Base-by-base conservation (phyloP, 2,113 vertebrate species). In the Smithornis capensis region DNA sequence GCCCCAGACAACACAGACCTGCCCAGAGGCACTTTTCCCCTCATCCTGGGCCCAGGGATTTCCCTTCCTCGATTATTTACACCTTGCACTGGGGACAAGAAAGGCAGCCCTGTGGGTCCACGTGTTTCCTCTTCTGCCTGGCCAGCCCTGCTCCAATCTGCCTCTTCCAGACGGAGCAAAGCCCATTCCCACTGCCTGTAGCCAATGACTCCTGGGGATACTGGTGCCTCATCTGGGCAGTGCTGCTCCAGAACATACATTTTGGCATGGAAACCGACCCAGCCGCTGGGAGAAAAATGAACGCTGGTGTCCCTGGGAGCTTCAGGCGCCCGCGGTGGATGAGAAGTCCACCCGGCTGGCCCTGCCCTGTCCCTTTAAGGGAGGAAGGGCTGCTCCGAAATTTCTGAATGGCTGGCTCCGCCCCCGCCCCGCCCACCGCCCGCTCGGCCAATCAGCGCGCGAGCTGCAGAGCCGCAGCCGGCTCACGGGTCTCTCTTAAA, bases 391-490 rank as follows among this genome's bases (percentile, higher is more conserved):
- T 2, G 31, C 83, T 59, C 55, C 5, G n/a, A 21, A 77, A 28
- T 95, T 91, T 82, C 2, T 92, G 83, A 97, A 97, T 97, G 95
- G 94, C 57, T 63, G 89, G 1, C 40, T 53, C 83, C 81, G 69
- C 92, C 91, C 83, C 62, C 27, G 7, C 4, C 38, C 55, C 81
- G 64, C 59, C 53, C 33, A 15, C 87, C 42, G 33, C 31, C 22
- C 31, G 17, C 16, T 60, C 52, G 59, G 5, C 95, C 94, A 96
- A 97, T 95, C 94, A 95, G 78, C 44, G 70, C 4, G 21, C 52
- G 35, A 0, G 25, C 14, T 13, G 25, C 82, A 24, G 17, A 37
- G 50, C 78, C 19, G 59, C 59, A 11, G 40, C 49, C 71, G 12
- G 21, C 65, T 35, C 69, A 5, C 17, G 10, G 33, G 6, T 9